These are phyloP conservation scores for Mesopsocus fuscifrons DNA, from an alignment of 2,888 invertebrate genomes.

Conservation along the genomic window DNA sequence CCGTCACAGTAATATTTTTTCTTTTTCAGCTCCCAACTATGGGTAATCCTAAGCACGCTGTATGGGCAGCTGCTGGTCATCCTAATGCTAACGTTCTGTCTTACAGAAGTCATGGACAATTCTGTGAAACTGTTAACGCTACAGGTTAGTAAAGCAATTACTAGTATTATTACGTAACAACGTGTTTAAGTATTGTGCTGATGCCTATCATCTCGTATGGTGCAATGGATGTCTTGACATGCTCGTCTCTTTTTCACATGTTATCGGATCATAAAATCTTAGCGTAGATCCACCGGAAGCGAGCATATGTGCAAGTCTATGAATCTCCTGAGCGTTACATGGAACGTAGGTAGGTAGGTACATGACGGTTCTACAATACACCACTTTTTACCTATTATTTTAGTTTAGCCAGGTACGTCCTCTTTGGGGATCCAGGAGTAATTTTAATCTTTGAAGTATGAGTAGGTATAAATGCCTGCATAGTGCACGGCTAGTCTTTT, in stretches of 20 bases:
- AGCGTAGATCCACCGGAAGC: too few species aligned
- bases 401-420: too few species aligned
- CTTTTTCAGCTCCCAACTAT: slow-evolving; percentile 27
- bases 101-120: slow-evolving; percentile 34
- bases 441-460: too few species aligned
- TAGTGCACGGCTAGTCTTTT: too few species aligned
- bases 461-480: too few species aligned
- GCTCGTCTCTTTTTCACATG: slow-evolving; percentile 2
- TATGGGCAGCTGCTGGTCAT: slow-evolving; percentile 33
- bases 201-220: slow-evolving; percentile 6
- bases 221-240: not conserved
- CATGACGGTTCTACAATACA: too few species aligned
- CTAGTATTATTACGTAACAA: not conserved
- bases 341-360: too few species aligned
- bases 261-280: too few species aligned
- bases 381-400: too few species aligned
- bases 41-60: slow-evolving; percentile 31
- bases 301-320: too few species aligned
- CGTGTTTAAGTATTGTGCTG: not conserved
- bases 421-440: too few species aligned
- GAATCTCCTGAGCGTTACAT: too few species aligned
- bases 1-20: slow-evolving; percentile 4
- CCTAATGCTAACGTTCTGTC: slow-evolving; percentile 29
- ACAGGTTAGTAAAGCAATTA: slow-evolving; percentile 30
- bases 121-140: slow-evolving; percentile 29